Evolutionary conservation across 2,113 vertebrate genomes (phyloP).

Genomic region (Pterocles gutturalis): DNA sequence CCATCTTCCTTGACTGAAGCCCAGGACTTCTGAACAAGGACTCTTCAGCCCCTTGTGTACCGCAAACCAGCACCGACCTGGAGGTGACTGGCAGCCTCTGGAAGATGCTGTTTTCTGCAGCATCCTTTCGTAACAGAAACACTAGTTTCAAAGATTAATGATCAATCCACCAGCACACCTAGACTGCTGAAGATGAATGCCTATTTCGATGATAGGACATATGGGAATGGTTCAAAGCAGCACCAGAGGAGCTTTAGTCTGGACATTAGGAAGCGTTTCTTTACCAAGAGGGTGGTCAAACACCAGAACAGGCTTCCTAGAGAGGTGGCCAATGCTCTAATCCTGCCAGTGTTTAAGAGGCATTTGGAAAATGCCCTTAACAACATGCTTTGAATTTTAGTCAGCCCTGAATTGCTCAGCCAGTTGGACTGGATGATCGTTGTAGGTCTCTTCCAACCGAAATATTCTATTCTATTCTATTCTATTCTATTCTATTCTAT

Average conservation of each 20-base stretch:
- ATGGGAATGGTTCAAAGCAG: too few relatives aligned
- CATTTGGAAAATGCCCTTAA: neutral
- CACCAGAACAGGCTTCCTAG: neutral
- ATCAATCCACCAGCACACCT: neutral
- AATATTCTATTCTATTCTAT: neutral
- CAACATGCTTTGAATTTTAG: neutral
- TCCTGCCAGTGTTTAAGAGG: too few relatives aligned
- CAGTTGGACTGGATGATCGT: neutral
- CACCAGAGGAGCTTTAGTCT: neutral
- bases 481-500: neutral
- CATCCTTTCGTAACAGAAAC: neutral
- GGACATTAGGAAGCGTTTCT: neutral
- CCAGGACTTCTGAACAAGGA: neutral
- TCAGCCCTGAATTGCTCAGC: neutral
- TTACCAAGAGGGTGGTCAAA: neutral
- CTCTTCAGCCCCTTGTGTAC: neutral
- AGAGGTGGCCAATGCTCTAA: neutral
- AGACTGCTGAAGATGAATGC: neutral
- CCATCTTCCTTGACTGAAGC: neutral
- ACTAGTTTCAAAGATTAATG: neutral
- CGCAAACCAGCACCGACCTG: fast-evolving
- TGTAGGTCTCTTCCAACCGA: neutral
- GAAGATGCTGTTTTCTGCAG: neutral
- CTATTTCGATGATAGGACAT: neutral
- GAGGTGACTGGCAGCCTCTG: neutral